Evolutionary conservation across 1,140 invertebrate species (phyloP).

Genomic region (Fopius arisanus): DNA sequence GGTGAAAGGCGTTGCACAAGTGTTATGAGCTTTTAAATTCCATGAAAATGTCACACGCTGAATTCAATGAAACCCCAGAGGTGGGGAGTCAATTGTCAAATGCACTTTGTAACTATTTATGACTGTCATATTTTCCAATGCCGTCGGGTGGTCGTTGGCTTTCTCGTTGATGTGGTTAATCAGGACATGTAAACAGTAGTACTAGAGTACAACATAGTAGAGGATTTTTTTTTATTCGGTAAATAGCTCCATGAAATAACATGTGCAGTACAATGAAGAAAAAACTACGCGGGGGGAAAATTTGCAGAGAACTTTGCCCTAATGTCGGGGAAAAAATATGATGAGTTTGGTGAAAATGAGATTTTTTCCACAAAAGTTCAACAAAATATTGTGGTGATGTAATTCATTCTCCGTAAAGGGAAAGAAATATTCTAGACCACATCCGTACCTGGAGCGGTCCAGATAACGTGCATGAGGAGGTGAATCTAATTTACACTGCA

Average conservation of each 20-base stretch:
- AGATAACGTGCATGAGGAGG: slow-evolving; percentile 18
- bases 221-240: too few species aligned
- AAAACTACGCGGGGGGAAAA: too few species aligned
- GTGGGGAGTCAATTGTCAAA: neutral
- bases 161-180: neutral
- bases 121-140: too few species aligned
- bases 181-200: neutral
- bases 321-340: too few species aligned
- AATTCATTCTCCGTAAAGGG: too few species aligned
- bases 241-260: neutral
- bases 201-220: too few species aligned
- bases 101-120: too few species aligned
- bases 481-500: slow-evolving; percentile 7
- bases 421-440: neutral
- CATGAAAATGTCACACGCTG: neutral
- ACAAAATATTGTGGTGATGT: too few species aligned
- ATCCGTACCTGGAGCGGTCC: slow-evolving; percentile 16
- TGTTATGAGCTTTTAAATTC: neutral
- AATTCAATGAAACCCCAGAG: neutral
- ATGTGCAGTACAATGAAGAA: neutral
- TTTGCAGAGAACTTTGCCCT: too few species aligned
- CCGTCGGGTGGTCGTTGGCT: too few species aligned
- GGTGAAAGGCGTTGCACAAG: neutral
- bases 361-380: too few species aligned
- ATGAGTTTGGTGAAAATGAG: too few species aligned